Percentiles rank a stretch among this genome's conserved stretches.
These are phyloP conservation scores for Antheraea pernyi DNA, from an alignment of 1,140 invertebrate genomes.

Conservation along the genomic window DNA sequence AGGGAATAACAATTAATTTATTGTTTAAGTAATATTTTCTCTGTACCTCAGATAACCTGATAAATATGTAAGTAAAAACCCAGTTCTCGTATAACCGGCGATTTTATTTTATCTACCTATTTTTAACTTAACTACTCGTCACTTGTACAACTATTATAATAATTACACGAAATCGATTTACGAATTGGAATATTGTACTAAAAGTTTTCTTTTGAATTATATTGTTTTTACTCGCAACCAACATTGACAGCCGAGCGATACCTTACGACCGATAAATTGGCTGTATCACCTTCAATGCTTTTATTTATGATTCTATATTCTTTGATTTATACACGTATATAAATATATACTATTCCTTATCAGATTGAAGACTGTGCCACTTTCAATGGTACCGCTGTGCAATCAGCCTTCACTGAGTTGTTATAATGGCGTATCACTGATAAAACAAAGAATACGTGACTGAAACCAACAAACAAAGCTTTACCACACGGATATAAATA, in stretches of 20 bases:
- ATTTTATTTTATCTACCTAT: too few relatives aligned
- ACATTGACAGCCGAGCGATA: not conserved
- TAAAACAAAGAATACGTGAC: not conserved
- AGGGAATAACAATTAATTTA: too few relatives aligned
- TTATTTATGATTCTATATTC: not conserved
- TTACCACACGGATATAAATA: not conserved
- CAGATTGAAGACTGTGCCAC: not conserved
- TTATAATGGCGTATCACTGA: not conserved
- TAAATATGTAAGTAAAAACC: too few relatives aligned
- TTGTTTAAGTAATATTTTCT: too few relatives aligned
- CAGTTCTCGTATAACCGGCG: too few relatives aligned
- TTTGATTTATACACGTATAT: not conserved
- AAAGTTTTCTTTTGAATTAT: too few relatives aligned
- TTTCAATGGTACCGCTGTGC: not conserved
- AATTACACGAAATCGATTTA: too few relatives aligned
- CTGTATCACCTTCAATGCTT: not conserved
- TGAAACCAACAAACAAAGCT: not conserved
- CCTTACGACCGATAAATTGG: not conserved
- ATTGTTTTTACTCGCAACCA: not conserved
- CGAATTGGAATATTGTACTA: too few relatives aligned
- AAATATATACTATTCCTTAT: not conserved
- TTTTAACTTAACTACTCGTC: too few relatives aligned
- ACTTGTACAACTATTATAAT: too few relatives aligned
- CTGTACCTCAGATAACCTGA: too few relatives aligned
- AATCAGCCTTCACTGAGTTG: not conserved